Base-by-base conservation (phyloP, 2,797 vertebrate genomes). In the Borostomias antarcticus region DNA sequence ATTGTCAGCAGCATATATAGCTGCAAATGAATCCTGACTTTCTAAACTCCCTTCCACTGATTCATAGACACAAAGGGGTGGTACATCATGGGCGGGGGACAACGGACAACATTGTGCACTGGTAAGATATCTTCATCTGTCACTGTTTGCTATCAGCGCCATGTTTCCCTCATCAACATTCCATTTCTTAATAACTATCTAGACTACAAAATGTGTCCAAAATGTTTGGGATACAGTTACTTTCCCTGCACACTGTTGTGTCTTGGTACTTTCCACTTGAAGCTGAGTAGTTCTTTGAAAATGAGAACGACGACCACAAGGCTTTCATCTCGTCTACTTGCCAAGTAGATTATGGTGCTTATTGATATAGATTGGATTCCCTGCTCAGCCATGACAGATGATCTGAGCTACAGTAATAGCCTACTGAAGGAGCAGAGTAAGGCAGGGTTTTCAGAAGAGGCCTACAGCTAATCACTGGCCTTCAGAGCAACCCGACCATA, bases 281-380 rank as follows among this genome's bases (percentile, higher is more conserved):
- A 53, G 28, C 47, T 52, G 30, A 64, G 9, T 33, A n/a, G 3
- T 52, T 29, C 11, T 64, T 9, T 52, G 48, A 64, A 40, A 25
- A 40, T 58, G 35, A 58, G 32, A 30, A 52, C 6, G 63, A 74
- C 58, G 73, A 62, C 37, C 30, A 33, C 53, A 66, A 9, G 23
- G 45, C 43, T 35, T 76, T 66, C 48, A 77, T 63, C 47, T 63
- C 32, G 33, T 9, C 58, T 70, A 28, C 47, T 47, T 62, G 37
- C 40, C 61, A 40, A 75, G 53, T 73, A 65, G 52, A 68, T 64
- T 64, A 72, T 23, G 25, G 58, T 75, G 30, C 3, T 64, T 48
- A 68, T 63, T 68, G 37, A 67, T 62, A 54, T 68, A 58, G 40
- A 50, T 75, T 66, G 60, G 58, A 74, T 66, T 65, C 51, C 29